phyloP scores from a whole-genome alignment of 2,888 invertebrate species.

The Tenodera sinensis region DNA sequence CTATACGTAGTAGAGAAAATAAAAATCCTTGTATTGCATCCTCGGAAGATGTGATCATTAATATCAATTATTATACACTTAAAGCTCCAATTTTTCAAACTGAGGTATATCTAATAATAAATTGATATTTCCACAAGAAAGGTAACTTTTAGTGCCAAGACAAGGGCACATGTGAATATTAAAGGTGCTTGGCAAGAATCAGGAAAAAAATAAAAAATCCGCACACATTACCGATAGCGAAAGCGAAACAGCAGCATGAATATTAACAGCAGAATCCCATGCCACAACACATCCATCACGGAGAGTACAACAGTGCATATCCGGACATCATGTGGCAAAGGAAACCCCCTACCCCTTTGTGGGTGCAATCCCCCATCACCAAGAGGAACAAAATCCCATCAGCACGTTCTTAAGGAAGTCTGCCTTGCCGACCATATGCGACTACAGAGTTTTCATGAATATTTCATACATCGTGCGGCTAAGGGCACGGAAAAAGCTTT shows the following conservation, averaged over 20 bases:
- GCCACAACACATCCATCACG: background rate
- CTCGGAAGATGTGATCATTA: too few relatives aligned
- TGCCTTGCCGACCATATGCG: conserved; percentile 6
- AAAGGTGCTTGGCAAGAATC: too few relatives aligned
- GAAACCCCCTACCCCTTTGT: background rate
- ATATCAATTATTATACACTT: too few relatives aligned
- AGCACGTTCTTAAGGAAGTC: conserved; percentile 22
- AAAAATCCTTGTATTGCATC: too few relatives aligned
- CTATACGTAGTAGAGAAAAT: too few relatives aligned
- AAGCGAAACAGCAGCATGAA: background rate
- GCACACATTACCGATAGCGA: background rate
- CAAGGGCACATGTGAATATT: background rate
- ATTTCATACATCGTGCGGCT: conserved; percentile 22
- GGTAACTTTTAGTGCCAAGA: background rate
- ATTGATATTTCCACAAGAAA: background rate
- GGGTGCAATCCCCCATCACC: background rate
- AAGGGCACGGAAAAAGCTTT: background rate
- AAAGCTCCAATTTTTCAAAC: too few relatives aligned
- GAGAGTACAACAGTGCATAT: background rate
- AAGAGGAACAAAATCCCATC: conserved; percentile 28
- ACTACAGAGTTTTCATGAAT: conserved; percentile 22
- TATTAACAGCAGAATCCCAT: background rate
- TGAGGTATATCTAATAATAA: too few relatives aligned
- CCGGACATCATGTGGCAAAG: background rate
- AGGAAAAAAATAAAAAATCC: background rate